phyloP scores from a whole-genome alignment of 2,113 vertebrate species.

The Semicossyphus pulcher region DNA sequence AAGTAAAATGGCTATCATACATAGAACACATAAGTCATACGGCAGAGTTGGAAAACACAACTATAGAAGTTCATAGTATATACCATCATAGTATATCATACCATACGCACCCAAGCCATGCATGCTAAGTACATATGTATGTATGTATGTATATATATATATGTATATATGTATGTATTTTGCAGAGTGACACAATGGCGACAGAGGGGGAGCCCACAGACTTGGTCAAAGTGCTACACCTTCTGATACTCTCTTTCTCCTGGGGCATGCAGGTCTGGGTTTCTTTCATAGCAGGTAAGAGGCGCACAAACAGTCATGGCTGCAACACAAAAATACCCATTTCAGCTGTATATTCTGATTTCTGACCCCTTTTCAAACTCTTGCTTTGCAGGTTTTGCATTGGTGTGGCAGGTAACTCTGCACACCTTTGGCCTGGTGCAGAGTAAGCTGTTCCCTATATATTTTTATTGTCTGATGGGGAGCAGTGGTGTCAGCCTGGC shows the following conservation, averaged over 20 bases:
- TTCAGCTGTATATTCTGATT: not conserved
- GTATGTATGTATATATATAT: too few relatives aligned
- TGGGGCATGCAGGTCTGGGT: conserved; percentile 95
- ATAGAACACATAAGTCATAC: too few relatives aligned
- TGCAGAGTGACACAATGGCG: conserved; percentile 74
- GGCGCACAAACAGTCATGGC: not conserved
- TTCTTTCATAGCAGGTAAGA: conserved; percentile 88
- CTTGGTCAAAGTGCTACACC: conserved; percentile 85
- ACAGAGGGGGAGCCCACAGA: conserved; percentile 83
- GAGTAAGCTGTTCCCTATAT: conserved; percentile 89
- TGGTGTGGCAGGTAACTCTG: conserved; percentile 81
- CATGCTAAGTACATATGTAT: too few relatives aligned
- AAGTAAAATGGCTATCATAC: too few relatives aligned
- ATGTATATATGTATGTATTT: too few relatives aligned
- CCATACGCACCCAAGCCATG: too few relatives aligned
- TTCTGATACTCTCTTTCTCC: conserved; percentile 86
- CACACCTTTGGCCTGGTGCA: conserved; percentile 91
- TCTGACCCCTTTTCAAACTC: not conserved
- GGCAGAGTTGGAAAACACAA: too few relatives aligned
- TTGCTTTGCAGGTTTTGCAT: conserved; percentile 83
- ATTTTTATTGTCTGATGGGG: conserved; percentile 85
- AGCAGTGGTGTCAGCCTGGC: conserved; percentile 84
- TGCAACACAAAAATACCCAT: not conserved
- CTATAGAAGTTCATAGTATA: too few relatives aligned
- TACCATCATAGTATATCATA: too few relatives aligned